Evolutionary conservation across 2,888 invertebrate species (phyloP).

Genomic region (Geophilus truncorum): DNA sequence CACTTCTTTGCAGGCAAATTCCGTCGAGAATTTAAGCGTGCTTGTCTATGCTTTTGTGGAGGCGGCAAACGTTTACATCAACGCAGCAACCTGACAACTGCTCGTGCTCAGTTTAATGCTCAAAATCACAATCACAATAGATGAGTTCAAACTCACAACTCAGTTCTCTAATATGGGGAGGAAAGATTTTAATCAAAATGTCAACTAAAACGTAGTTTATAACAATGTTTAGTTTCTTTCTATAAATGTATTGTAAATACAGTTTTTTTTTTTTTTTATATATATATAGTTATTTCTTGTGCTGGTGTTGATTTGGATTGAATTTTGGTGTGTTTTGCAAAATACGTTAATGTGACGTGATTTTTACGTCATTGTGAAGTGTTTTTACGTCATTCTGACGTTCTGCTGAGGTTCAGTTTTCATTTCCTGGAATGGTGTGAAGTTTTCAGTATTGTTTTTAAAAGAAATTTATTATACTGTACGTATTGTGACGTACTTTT

Average conservation of each 20-base stretch:
- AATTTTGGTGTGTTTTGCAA: no score
- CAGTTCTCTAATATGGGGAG: neutral
- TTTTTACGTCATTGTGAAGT: no score
- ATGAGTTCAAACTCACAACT: no score
- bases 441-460: no score
- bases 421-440: no score
- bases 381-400: no score
- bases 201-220: neutral
- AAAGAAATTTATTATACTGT: no score
- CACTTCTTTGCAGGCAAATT: constrained; percentile 13
- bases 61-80: neutral
- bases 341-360: no score
- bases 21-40: constrained; percentile 14
- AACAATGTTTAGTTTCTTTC: neutral
- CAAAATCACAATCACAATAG: neutral
- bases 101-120: neutral
- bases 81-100: neutral
- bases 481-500: no score
- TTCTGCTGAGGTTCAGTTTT: no score
- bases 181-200: neutral
- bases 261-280: neutral
- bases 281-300: no score
- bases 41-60: neutral
- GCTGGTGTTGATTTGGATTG: no score
- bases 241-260: neutral